These are phyloP conservation scores for Tor tambroides DNA, from an alignment of 2,113 vertebrate genomes.

Conservation along the genomic window DNA sequence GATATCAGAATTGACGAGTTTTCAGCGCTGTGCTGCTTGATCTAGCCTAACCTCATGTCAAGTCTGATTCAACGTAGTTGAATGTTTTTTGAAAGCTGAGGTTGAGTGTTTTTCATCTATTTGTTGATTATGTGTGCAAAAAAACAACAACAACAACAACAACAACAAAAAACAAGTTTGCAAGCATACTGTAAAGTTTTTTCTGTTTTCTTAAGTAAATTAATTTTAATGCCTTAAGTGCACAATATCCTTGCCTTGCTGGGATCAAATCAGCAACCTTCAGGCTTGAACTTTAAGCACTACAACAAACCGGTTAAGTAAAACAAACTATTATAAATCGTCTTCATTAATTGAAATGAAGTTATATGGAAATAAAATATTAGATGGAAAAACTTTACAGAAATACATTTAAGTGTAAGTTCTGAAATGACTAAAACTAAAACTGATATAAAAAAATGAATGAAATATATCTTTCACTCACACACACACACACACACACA, in stretches of 20 bases:
- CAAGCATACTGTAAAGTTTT: not conserved
- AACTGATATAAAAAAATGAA: too few species aligned
- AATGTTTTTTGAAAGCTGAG: not conserved
- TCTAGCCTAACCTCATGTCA: too few species aligned
- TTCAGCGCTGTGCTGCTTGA: not conserved
- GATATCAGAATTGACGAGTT: constrained; percentile 11
- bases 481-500: too few species aligned
- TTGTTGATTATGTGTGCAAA: not conserved
- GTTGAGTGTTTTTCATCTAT: not conserved
- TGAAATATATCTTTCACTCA: too few species aligned
- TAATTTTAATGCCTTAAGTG: not conserved
- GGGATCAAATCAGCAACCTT: too few species aligned
- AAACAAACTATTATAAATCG: not conserved
- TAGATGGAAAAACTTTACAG: too few species aligned
- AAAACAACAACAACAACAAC: too few species aligned
- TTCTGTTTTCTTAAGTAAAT: not conserved
- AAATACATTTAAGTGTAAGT: too few species aligned
- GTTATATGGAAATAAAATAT: not conserved
- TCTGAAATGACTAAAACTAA: too few species aligned
- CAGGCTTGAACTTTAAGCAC: too few species aligned
- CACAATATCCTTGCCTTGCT: too few species aligned
- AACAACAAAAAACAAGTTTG: not conserved
- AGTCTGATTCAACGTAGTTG: not conserved
- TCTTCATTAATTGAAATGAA: not conserved
- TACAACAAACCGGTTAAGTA: too few species aligned